A percentile compares a stretch with the other conserved stretches of the same genome.
Conservation (phyloP, 92 coral and sea anemone species). For the Bergia puertoricense region DNA sequence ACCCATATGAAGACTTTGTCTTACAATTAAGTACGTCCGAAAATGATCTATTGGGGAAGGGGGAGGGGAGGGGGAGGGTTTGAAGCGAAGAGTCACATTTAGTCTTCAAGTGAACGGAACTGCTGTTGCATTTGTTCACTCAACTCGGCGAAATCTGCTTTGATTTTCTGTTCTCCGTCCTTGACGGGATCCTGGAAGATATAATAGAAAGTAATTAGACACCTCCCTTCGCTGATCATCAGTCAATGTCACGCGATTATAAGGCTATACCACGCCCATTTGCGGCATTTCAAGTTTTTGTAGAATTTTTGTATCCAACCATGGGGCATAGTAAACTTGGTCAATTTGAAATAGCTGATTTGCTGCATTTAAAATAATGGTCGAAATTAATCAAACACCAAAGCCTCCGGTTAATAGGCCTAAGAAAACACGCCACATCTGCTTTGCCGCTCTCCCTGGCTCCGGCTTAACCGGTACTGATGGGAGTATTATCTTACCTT, state of each 20-base stretch:
- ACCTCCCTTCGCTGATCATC: too few species aligned
- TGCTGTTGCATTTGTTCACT: constrained; percentile 96
- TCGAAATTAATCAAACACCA: not conserved
- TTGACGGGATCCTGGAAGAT: constrained; percentile 81
- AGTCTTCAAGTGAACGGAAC: constrained; percentile 96
- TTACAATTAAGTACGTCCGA: not conserved
- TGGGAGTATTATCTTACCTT: constrained; percentile 58
- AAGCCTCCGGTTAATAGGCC: too few species aligned
- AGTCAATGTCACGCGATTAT: too few species aligned
- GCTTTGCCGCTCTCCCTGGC: too few species aligned
- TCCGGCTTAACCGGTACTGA: not conserved
- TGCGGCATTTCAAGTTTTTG: too few species aligned
- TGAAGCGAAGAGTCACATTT: constrained; percentile 6
- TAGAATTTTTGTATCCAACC: too few species aligned
- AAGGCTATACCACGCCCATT: too few species aligned
- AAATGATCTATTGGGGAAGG: not conserved
- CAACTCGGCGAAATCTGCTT: constrained; percentile 84
- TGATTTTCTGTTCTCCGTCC: constrained; percentile 92
- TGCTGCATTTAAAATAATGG: not conserved
- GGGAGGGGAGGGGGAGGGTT: not conserved
- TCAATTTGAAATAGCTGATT: too few species aligned
- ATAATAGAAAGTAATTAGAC: not conserved
- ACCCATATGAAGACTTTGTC: not conserved
- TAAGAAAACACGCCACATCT: too few species aligned
- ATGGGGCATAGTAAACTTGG: too few species aligned